A percentile compares a stretch with the other conserved stretches of the same genome.
Evolutionary conservation across 2,888 invertebrate species (phyloP).

Genomic region (Clepsis dumicolana): DNA sequence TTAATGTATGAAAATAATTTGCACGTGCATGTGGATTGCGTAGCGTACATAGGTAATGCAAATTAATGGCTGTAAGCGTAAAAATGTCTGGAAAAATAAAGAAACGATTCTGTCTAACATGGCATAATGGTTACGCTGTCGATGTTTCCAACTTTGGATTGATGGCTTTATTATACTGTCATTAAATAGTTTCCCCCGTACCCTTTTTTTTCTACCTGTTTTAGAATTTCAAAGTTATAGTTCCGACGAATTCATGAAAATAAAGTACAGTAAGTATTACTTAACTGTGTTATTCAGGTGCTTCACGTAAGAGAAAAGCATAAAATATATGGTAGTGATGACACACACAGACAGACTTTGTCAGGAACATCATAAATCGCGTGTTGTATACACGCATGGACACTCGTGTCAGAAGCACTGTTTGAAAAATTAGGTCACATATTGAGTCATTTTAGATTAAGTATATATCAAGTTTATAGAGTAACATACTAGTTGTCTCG

Average conservation of each 20-base stretch:
- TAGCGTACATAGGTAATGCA: neutral
- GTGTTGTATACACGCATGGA: constrained; percentile 22
- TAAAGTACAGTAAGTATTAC: too few relatives aligned
- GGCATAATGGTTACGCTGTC: too few relatives aligned
- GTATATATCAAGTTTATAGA: constrained; percentile 27
- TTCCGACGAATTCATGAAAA: too few relatives aligned
- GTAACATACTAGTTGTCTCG: constrained; percentile 26
- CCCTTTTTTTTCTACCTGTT: too few relatives aligned
- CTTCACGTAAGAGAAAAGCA: neutral
- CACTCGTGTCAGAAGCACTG: constrained; percentile 23
- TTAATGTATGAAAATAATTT: constrained; percentile 17
- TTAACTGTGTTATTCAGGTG: neutral
- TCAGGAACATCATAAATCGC: constrained; percentile 9
- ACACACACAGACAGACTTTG: constrained; percentile 1
- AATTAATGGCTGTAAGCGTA: neutral
- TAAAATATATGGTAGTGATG: neutral
- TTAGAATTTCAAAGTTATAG: too few relatives aligned
- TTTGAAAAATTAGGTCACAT: constrained; percentile 37
- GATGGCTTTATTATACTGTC: too few relatives aligned
- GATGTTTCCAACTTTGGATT: too few relatives aligned
- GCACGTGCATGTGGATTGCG: constrained; percentile 35
- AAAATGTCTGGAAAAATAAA: too few relatives aligned
- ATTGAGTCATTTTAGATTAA: constrained; percentile 37
- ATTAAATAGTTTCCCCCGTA: too few relatives aligned
- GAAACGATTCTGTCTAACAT: too few relatives aligned